Conservation (phyloP, 2,888 invertebrate species). For the Ethmia dodecea region DNA sequence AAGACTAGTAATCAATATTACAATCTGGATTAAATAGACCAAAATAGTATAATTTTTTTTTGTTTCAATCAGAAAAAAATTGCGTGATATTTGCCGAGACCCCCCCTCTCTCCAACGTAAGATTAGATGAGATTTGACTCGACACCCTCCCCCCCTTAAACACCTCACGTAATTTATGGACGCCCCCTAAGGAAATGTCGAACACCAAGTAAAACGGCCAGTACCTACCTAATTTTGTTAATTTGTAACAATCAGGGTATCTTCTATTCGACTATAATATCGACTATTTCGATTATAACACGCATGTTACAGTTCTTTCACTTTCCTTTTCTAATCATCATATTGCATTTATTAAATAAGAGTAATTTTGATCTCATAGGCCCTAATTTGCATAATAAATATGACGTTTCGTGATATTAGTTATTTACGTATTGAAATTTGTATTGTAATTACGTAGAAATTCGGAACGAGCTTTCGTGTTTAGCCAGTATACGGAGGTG, state of each 20-base stretch:
- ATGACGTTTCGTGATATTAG: conserved; percentile 42
- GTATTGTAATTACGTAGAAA: conserved; percentile 42
- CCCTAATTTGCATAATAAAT: conserved; percentile 41
- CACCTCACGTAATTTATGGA: too few relatives aligned
- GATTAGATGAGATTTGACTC: too few relatives aligned
- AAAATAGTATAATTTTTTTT: too few relatives aligned
- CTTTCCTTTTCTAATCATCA: not conserved
- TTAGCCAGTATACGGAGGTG: conserved; percentile 55
- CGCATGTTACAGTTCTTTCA: not conserved
- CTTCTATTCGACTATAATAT: conserved; percentile 17
- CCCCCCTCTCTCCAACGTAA: too few relatives aligned
- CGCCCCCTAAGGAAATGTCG: conserved; percentile 20
- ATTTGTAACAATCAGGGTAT: conserved; percentile 35
- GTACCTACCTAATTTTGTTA: conserved; percentile 23
- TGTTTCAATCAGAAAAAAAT: too few relatives aligned
- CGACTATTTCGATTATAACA: conserved; percentile 3
- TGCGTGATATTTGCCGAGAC: too few relatives aligned
- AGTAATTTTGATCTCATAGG: conserved; percentile 39
- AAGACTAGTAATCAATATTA: too few relatives aligned
- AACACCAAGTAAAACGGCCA: conserved; percentile 27
- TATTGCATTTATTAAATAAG: conserved; percentile 17
- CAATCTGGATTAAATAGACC: too few relatives aligned
- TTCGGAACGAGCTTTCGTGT: conserved; percentile 67
- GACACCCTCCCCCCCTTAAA: too few relatives aligned
- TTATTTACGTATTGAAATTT: conserved; percentile 28